Base-by-base conservation (phyloP, 2,113 vertebrate genomes). In the Malurus alboscapulatus region DNA sequence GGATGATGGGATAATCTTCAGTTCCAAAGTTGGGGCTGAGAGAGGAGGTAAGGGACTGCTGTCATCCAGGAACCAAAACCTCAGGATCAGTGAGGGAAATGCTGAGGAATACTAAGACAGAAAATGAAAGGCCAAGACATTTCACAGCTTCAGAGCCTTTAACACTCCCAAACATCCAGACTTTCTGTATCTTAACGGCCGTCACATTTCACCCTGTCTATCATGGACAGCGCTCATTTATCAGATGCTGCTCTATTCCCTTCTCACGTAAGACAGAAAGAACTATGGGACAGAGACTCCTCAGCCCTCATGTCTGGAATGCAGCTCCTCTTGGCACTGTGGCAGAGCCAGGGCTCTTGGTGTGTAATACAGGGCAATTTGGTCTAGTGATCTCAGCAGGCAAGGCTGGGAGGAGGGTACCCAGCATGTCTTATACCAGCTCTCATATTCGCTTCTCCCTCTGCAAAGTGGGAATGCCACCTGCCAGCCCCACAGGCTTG, bases 401-500 rank as follows among this genome's bases (percentile, higher is more conserved):
- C 32, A 20, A 67, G 84, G 72, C 53, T 14, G 93, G 89, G 91
- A 92, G 59, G 55, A 77, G 85, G 93, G 93, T 83, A 93, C 0
- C 57, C 72, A 1, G 3, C 0, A 2, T 10, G 2, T 80, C 90
- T 76, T 2, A 6, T 95, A 93, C 93, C 95, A 96, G 90, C 79
- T 95, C 90, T 68, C 93, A 92, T 82, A 78, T 74, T 94, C 8
- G 36, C 83, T 78, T 80, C 78, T 74, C 87, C n/a, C 63, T 69
- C 87, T 87, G 40, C 5, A 81, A 67, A 86, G 78, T 18, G 55
- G 75, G 72, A 84, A 93, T 61, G 59, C 92, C 91, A 95, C 93
- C 94, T 96, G 96, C 92, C 85, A 95, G 72, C 79, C 90, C 82
- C 84, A 91, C 59, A 77, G 94, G 51, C 87, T 93, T 90, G 90